Base-by-base conservation (phyloP, 2,888 invertebrate genomes). In the Mystacides longicornis region DNA sequence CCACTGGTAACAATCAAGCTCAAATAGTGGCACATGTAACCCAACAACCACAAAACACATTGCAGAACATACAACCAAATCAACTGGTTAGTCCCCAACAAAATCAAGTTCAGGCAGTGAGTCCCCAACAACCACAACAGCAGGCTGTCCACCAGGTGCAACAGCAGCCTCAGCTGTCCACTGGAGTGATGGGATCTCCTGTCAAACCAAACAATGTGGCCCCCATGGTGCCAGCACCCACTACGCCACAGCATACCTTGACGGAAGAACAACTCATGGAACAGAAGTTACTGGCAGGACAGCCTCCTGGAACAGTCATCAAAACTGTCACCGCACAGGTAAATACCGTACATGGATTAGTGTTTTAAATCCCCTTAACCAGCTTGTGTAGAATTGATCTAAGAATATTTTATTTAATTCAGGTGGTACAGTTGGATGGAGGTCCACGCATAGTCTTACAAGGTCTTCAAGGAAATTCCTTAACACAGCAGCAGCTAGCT, bases 371-470 rank as follows among this genome's bases (percentile, higher is more conserved):
- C 27, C 11, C 5, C 27, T 27, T 27, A 11, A 11, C n/a, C 5
- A 27, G 27, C 7, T 5, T 7, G 27, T 27, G 27, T 27, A 27
- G 27, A 7, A 27, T 11, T 27, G 14, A 37, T 37, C 3, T 3
- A 7, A 37, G 3, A 7, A 14, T 37, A 37, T 37, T 37, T 37
- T 37, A 3, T 27, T 27, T 27, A 5, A 7, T 27, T 43, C 64
- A 77, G 77, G 88, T 91, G 7, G 86, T 91, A 68, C 89, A 89
- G 70, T 90, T 91, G 0, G 83, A 83, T 55, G 87, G 87, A 64
- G 91, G 92, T 0, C 91, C 92, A 2, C 82, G 90, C 64, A 92
- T 93, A 63, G 89, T 93, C 11, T 71, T 93, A 52, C 91, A 92
- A 69, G 92, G 92, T 9, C 73, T 92, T 22, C 87, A 89, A 62